Evolutionary conservation across 2,113 vertebrate species (phyloP), one percentile per base, ranked within the genome.

Genomic region (Bufo gargarizans): DNA sequence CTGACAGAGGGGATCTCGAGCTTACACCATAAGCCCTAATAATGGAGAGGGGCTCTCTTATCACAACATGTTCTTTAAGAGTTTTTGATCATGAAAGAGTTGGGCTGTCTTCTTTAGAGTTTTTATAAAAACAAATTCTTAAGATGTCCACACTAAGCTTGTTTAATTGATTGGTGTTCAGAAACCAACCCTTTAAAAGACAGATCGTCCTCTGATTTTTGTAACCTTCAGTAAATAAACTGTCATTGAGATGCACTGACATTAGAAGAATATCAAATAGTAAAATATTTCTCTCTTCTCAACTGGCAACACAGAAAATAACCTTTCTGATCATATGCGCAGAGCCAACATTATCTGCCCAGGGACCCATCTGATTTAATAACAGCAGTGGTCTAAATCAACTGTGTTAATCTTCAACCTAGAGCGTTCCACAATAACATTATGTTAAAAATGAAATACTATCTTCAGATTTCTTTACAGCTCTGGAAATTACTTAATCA

Each of bases 401-500:
- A 69, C 33, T 55, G 63, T 67, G n/a, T 83, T 69, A 69, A 67
- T 67, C 19, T n/a, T 67, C 4, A 50, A 69, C 55, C 63, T 50
- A 55, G 49, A 12, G 14, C 16, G 4, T 8, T 65, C 49, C 49
- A 9, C 59, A 83, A 50, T 83, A 65, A 67, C 47, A 22, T 67
- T 67, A 67, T 67, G 10, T 67, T n/a, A 83, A 65, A 20, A 8
- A 19, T 50, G 81, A 53, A 65, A 50, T 50, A 83, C 20, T 50
- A 12, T 83, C 45, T 83, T 63, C 45, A 82, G 59, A 82, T 82
- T 82, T 61, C 45, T 82, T 82, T 82, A 82, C 19, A 65, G 58
- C 61, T 65, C 8, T 67, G 45, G 11, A 82, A 82, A 82, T 65
- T 19, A 19, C 80, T 65, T 82, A 11, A 82, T 82, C 45, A 82